These are phyloP conservation scores for Hippocampus zosterae DNA, from an alignment of 2,113 vertebrate genomes.

Conservation along the genomic window DNA sequence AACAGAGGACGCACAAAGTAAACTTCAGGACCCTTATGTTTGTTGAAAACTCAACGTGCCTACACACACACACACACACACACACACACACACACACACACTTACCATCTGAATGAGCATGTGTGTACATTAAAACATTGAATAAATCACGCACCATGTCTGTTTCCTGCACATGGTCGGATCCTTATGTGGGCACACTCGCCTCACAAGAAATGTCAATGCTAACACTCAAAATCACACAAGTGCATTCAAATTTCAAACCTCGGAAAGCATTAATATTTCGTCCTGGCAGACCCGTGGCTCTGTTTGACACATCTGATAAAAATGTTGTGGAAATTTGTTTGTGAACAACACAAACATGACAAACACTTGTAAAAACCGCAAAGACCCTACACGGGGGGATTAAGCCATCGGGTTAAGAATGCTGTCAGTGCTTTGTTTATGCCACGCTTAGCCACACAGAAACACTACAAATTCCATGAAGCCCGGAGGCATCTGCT, in stretches of 20 bases:
- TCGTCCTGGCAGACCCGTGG: conserved; percentile 27
- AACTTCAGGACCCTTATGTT: conserved; percentile 21
- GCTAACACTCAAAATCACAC: background rate
- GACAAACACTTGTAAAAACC: conserved; percentile 39
- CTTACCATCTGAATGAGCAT: conserved; percentile 11
- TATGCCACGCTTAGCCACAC: conserved; percentile 55
- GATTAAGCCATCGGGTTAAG: conserved; percentile 48
- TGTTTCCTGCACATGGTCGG: conserved; percentile 17
- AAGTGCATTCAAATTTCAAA: conserved; percentile 27
- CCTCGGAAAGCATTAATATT: conserved; percentile 49
- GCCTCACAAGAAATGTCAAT: conserved; percentile 5
- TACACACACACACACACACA: conserved; percentile 10
- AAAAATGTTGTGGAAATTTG: conserved; percentile 37
- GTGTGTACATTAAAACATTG: conserved; percentile 7
- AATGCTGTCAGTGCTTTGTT: conserved; percentile 61
- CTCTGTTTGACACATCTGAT: conserved; percentile 45
- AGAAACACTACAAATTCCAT: conserved; percentile 65
- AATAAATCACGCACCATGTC: conserved; percentile 5
- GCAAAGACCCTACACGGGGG: conserved; percentile 29
- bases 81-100: background rate
- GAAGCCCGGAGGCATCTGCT: conserved; percentile 22
- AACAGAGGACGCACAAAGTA: conserved; percentile 35
- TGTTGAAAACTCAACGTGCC: background rate
- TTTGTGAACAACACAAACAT: conserved; percentile 34
- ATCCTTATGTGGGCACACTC: conserved; percentile 13